Evolutionary conservation across 2,888 invertebrate species (phyloP).

Genomic region (Tholera decimalis): DNA sequence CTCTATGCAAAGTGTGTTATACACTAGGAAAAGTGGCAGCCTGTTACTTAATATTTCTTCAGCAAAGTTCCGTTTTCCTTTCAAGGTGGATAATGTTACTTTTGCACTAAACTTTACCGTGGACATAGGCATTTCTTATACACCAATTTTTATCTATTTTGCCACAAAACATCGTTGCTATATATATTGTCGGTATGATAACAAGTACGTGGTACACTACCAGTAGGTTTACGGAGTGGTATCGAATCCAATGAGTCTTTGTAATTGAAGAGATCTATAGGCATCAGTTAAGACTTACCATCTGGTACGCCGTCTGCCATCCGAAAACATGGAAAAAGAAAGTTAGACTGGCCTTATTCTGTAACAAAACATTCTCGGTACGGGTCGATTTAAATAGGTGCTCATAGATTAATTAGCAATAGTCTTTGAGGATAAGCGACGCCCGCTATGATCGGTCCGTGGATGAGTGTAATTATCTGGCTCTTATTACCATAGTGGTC

Average conservation of each 20-base stretch:
- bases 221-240: background rate
- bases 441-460: too few species aligned
- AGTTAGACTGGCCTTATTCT: background rate
- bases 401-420: too few species aligned
- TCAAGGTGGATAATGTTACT: too few species aligned
- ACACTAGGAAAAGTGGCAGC: background rate
- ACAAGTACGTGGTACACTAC: background rate
- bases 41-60: background rate
- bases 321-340: constrained; percentile 3
- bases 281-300: constrained; percentile 5
- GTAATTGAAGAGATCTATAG: constrained; percentile 1
- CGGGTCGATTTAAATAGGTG: background rate
- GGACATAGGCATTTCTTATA: background rate
- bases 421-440: too few species aligned
- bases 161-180: too few species aligned
- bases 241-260: background rate
- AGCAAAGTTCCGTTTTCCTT: background rate
- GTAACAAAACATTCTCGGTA: background rate
- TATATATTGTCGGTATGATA: background rate
- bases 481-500: too few species aligned
- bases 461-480: too few species aligned
- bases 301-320: constrained; percentile 8
- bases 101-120: too few species aligned
- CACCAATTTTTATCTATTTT: background rate
- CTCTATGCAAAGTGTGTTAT: background rate